Conservation (phyloP, 2,888 invertebrate genomes). For the Drosophila tripunctata region DNA sequence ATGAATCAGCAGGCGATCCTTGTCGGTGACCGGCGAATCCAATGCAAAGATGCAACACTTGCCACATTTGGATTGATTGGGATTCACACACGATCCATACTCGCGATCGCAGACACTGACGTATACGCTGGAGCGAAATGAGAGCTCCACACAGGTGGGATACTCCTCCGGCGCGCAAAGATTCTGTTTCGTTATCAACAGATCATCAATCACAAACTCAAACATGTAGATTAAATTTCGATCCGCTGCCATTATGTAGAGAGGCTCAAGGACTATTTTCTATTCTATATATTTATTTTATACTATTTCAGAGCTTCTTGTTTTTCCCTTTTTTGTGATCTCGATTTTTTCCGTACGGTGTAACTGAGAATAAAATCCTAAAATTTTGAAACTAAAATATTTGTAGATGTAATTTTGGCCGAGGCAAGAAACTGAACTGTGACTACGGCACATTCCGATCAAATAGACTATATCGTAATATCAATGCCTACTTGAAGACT, state of each 20-base stretch:
- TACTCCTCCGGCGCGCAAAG: constrained; percentile 84
- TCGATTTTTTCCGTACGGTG: constrained; percentile 11
- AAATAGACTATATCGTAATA: background rate
- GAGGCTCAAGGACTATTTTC: constrained; percentile 1
- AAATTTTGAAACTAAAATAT: constrained; percentile 50
- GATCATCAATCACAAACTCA: constrained; percentile 83
- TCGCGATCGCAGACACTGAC: constrained; percentile 82
- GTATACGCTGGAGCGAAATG: constrained; percentile 82
- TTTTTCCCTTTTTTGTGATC: constrained; percentile 1
- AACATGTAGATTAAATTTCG: constrained; percentile 83
- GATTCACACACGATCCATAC: constrained; percentile 77
- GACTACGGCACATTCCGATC: background rate
- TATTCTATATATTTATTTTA: background rate
- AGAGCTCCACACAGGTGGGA: constrained; percentile 82
- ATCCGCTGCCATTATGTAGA: constrained; percentile 56
- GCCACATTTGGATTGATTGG: constrained; percentile 72
- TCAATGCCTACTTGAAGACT: constrained; percentile 31
- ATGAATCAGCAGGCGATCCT: constrained; percentile 79
- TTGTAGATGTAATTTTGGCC: constrained; percentile 42
- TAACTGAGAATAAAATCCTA: constrained; percentile 18
- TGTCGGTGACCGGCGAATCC: constrained; percentile 76
- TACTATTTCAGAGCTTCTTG: constrained; percentile 16
- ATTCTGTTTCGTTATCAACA: constrained; percentile 81
- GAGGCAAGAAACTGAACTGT: constrained; percentile 38
- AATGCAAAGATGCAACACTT: constrained; percentile 82